Conservation (phyloP, 2,888 invertebrate species). For the Chironomus riparius region DNA sequence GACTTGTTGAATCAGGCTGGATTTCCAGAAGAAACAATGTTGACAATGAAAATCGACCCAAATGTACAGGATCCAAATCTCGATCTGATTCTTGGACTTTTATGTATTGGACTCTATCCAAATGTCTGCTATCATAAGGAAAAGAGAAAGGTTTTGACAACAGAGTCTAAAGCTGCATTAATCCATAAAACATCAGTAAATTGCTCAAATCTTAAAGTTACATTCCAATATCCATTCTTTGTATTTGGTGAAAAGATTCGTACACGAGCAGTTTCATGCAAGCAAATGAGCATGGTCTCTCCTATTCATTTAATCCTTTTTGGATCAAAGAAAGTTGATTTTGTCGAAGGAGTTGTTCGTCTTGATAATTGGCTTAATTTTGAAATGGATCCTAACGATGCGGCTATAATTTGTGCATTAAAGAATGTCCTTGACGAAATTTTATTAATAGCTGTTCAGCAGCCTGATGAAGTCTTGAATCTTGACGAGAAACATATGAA, state of each 20-base stretch:
- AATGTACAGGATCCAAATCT: constrained; percentile 66
- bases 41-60: constrained; percentile 64
- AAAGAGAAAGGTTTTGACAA: constrained; percentile 90
- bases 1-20: constrained; percentile 64
- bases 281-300: constrained; percentile 93
- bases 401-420: constrained; percentile 74
- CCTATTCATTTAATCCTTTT: constrained; percentile 88
- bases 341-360: constrained; percentile 59
- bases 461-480: constrained; percentile 67
- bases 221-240: constrained; percentile 89
- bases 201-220: constrained; percentile 71
- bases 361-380: constrained; percentile 93
- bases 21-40: constrained; percentile 81
- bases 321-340: constrained; percentile 70
- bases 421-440: constrained; percentile 82
- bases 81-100: constrained; percentile 74
- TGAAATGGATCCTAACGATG: constrained; percentile 67
- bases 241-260: constrained; percentile 98
- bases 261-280: constrained; percentile 90
- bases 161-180: constrained; percentile 88
- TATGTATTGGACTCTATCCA: constrained; percentile 89
- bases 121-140: constrained; percentile 95
- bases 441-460: constrained; percentile 66
- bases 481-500: constrained; percentile 35
- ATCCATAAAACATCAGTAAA: constrained; percentile 97